phyloP scores from a whole-genome alignment of 2,888 invertebrate species.

The Acrobasis consociella region DNA sequence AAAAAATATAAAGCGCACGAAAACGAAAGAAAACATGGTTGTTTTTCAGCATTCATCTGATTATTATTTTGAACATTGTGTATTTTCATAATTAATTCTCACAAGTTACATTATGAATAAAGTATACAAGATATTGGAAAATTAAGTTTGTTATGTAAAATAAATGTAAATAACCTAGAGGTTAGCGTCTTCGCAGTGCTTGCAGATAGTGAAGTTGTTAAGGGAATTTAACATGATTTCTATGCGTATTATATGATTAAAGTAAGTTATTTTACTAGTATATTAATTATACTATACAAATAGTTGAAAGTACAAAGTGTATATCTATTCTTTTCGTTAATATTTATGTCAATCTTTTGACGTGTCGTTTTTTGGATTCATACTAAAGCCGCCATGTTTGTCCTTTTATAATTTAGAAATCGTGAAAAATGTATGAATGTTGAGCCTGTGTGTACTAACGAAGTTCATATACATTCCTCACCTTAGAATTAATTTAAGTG shows the following conservation, averaged over 20 bases:
- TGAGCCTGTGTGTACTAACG: neutral
- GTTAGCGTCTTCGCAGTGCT: constrained; percentile 66
- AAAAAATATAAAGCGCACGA: neutral
- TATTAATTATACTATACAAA: constrained; percentile 36
- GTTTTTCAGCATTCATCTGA: constrained; percentile 78
- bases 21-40: constrained; percentile 70
- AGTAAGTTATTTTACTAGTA: constrained; percentile 60
- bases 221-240: constrained; percentile 67
- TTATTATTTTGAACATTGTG: constrained; percentile 55
- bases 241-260: constrained; percentile 63
- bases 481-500: neutral
- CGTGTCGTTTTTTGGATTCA: constrained; percentile 76
- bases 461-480: neutral
- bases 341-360: constrained; percentile 65
- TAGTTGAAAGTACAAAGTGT: constrained; percentile 18
- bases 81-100: constrained; percentile 48
- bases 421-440: constrained; percentile 33
- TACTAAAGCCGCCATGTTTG: constrained; percentile 80
- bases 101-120: constrained; percentile 43
- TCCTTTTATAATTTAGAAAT: constrained; percentile 67
- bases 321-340: constrained; percentile 32
- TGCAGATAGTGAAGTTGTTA: constrained; percentile 63
- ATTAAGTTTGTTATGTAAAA: constrained; percentile 47
- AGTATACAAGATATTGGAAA: constrained; percentile 43
- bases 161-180: constrained; percentile 68